Evolutionary conservation across 2,113 vertebrate genomes (phyloP).

Genomic region (Pteropus alecto): DNA sequence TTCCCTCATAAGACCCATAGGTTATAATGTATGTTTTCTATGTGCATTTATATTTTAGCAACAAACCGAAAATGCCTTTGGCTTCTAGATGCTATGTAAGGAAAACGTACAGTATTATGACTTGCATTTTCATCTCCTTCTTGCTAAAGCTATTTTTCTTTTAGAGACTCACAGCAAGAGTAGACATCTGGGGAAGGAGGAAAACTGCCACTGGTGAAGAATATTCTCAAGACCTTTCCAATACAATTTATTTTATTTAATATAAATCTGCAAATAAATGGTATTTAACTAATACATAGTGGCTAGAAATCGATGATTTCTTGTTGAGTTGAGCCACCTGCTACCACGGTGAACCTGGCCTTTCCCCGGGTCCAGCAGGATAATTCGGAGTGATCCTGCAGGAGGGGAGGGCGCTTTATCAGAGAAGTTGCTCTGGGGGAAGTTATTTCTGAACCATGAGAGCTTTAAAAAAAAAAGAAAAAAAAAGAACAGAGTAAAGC

Average conservation of each 20-base stretch:
- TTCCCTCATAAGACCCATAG: constrained; percentile 27
- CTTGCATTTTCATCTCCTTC: constrained; percentile 46
- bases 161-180: constrained; percentile 21
- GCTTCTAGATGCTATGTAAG: constrained; percentile 26
- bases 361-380: neutral
- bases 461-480: neutral
- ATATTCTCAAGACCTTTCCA: constrained; percentile 36
- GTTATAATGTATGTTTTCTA: neutral
- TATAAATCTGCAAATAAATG: constrained; percentile 16
- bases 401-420: neutral
- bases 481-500: neutral
- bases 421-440: neutral
- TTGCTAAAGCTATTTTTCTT: constrained; percentile 37
- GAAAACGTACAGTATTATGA: constrained; percentile 33
- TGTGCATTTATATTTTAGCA: constrained; percentile 47
- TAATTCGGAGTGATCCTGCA: neutral
- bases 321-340: neutral
- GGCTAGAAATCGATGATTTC: neutral
- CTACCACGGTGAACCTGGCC: neutral
- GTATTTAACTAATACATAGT: neutral
- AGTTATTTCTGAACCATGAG: neutral
- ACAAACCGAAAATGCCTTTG: constrained; percentile 46
- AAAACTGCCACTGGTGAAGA: neutral
- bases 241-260: constrained; percentile 27
- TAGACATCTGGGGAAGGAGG: neutral